These are phyloP conservation scores for Galbula dea DNA, from an alignment of 2,113 vertebrate species.

Conservation along the genomic window DNA sequence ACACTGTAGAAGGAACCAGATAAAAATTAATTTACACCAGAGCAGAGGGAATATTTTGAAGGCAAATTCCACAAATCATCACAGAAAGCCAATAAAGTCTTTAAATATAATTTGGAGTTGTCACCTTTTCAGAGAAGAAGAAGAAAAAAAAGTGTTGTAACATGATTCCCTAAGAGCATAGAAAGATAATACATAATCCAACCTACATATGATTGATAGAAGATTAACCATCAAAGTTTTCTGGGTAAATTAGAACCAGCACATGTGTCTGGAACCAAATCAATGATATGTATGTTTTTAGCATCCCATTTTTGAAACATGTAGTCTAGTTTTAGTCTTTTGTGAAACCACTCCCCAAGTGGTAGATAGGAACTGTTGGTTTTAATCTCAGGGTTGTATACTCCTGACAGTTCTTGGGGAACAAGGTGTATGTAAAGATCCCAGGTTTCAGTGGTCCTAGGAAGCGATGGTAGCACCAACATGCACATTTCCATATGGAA, in stretches of 20 bases:
- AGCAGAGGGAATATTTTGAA: background rate
- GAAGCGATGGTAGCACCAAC: background rate
- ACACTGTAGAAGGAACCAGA: background rate
- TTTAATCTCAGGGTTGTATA: background rate
- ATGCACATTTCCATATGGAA: background rate
- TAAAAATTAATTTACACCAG: background rate
- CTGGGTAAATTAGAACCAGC: background rate
- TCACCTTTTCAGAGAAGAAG: background rate
- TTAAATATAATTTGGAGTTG: background rate
- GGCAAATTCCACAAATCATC: background rate
- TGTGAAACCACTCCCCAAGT: background rate
- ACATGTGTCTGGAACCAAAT: background rate
- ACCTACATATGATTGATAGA: background rate
- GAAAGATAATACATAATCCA: background rate
- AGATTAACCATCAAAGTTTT: background rate
- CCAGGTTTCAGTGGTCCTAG: background rate
- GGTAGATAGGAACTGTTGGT: background rate
- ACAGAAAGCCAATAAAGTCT: background rate
- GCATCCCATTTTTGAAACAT: background rate
- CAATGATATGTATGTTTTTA: background rate
- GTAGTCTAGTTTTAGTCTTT: background rate
- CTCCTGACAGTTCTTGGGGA: background rate
- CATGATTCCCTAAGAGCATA: background rate
- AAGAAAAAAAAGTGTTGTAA: background rate
- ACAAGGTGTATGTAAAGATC: background rate